A percentile compares a stretch with the other conserved stretches of the same genome.
phyloP scores from a whole-genome alignment of 2,888 invertebrate genomes.

The Tupiocoris notatus region DNA sequence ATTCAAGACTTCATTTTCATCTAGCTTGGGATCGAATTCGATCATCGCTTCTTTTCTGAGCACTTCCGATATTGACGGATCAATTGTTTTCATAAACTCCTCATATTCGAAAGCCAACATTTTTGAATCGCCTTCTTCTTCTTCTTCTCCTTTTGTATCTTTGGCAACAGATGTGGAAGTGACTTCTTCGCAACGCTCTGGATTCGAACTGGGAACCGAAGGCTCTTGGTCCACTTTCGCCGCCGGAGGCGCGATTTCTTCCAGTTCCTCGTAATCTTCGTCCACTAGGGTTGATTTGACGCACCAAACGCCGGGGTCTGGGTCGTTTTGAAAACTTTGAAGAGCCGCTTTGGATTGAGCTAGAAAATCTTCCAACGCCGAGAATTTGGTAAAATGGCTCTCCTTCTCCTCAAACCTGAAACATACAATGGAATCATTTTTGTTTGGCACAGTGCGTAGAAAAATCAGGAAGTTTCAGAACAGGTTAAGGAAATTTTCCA shows the following conservation, averaged over 20 bases:
- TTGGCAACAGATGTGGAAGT: neutral
- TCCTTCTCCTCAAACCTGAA: conserved; percentile 29
- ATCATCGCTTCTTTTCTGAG: conserved; percentile 43
- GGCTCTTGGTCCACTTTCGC: neutral
- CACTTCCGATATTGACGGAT: conserved; percentile 51
- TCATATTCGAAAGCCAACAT: conserved; percentile 59
- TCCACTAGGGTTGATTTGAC: conserved; percentile 33
- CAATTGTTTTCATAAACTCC: conserved; percentile 61
- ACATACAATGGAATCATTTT: too few relatives aligned
- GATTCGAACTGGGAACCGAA: neutral
- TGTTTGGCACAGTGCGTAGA: too few relatives aligned
- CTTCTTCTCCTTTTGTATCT: neutral
- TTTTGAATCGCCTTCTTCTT: neutral
- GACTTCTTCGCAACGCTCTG: neutral
- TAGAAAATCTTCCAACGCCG: conserved; percentile 21
- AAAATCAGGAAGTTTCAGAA: too few relatives aligned
- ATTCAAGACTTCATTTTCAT: neutral
- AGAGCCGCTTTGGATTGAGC: conserved; percentile 6
- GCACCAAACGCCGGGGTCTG: conserved; percentile 31
- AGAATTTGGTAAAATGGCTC: neutral
- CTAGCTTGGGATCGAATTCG: neutral
- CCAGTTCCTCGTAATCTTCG: conserved; percentile 29
- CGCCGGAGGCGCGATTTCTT: conserved; percentile 9
- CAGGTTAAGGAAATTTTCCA: too few relatives aligned
- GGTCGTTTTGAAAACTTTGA: conserved; percentile 19